A percentile compares a stretch with the other conserved stretches of the same genome.
Evolutionary conservation across 92 coral and sea anemone genomes (phyloP).

Genomic region (Meandrina meandrites): DNA sequence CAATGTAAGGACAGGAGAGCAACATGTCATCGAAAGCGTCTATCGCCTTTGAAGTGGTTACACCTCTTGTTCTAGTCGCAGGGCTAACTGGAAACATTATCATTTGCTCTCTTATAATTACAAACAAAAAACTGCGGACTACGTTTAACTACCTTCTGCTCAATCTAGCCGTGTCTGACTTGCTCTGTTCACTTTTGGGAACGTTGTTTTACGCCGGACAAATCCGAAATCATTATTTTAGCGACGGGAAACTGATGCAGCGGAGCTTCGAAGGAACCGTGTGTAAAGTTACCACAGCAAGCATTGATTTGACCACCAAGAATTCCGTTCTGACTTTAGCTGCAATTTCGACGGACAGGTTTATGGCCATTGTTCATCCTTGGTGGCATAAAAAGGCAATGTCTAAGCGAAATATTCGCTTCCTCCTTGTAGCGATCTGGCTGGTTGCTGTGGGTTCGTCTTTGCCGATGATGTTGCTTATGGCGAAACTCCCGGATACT

Average conservation of each 20-base stretch:
- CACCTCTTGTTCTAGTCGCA: constrained; percentile 36
- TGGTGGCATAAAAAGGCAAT: constrained; percentile 25
- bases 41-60: constrained; percentile 29
- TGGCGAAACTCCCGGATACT: constrained; percentile 9
- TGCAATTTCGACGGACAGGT: constrained; percentile 55
- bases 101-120: constrained; percentile 53
- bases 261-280: neutral
- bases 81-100: constrained; percentile 64
- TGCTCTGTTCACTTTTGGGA: constrained; percentile 24
- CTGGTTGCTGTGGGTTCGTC: neutral
- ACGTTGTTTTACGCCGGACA: constrained; percentile 24
- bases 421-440: constrained; percentile 40
- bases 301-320: constrained; percentile 26
- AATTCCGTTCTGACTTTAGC: constrained; percentile 51
- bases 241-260: neutral
- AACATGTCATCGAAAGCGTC: constrained; percentile 5
- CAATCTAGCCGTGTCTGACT: constrained; percentile 67
- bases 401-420: constrained; percentile 21
- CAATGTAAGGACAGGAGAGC: neutral
- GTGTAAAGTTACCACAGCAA: constrained; percentile 23
- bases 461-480: constrained; percentile 18
- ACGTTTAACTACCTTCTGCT: constrained; percentile 72
- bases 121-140: constrained; percentile 52
- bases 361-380: constrained; percentile 45
- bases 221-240: constrained; percentile 26